These are phyloP conservation scores for Rhopalosiphum padi DNA, from an alignment of 1,140 invertebrate species.

Conservation along the genomic window DNA sequence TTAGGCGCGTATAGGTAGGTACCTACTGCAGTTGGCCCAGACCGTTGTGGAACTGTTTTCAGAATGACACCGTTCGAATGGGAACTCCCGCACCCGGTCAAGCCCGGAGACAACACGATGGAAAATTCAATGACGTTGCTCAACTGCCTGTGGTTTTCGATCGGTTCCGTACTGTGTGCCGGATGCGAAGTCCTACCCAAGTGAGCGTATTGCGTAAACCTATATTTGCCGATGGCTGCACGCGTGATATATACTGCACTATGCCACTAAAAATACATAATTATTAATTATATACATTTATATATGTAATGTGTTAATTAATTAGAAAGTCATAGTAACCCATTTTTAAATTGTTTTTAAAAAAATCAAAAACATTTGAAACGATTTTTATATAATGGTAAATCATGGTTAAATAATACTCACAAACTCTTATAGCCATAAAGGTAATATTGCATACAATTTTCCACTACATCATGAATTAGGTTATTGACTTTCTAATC, in stretches of 20 bases:
- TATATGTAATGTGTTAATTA: neutral
- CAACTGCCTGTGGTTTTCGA: constrained; percentile 95
- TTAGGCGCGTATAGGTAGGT: neutral
- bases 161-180: constrained; percentile 94
- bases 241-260: neutral
- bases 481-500: neutral
- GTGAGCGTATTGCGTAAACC: constrained; percentile 68
- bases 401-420: neutral
- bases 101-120: constrained; percentile 76
- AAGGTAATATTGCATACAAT: neutral
- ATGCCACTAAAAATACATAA: neutral
- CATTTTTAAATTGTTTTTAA: neutral
- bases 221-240: neutral
- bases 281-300: constrained; percentile 10
- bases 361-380: neutral
- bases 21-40: neutral
- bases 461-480: neutral
- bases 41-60: constrained; percentile 61
- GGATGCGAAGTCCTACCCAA: constrained; percentile 90
- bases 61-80: constrained; percentile 94
- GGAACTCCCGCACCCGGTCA: constrained; percentile 83
- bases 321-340: neutral
- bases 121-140: constrained; percentile 91
- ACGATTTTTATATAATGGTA: neutral
- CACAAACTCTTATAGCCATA: neutral